Base-by-base conservation (phyloP, 1,140 invertebrate species). In the Stenopsyche tienmushanensis region DNA sequence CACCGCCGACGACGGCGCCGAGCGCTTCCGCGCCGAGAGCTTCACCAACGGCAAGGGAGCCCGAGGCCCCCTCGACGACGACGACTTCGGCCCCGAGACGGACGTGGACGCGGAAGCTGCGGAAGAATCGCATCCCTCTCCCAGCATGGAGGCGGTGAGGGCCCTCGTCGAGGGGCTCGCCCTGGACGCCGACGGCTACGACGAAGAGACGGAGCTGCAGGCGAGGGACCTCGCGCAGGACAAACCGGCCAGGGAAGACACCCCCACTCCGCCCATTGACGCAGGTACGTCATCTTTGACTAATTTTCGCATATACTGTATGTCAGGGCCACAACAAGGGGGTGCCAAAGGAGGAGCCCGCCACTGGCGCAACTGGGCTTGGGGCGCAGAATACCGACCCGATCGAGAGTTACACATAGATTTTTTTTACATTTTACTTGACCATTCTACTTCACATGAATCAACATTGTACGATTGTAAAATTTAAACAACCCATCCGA, bases 71-170 rank as follows among this genome's bases (percentile, higher is more conserved):
- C 80, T 82, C 10, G 81, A 83, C 41, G 82, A 81, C 2, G 81
- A 83, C 21, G 82, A 84, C 44, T 78, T 83, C 0, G 85, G 87
- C 72, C 75, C 85, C 18, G 86, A 85, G 0, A 83, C 83, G 1
- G 85, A 84, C 72, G 85, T 83, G 0, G 82, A 86, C 70, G 86
- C 87, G 0, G 85, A 85, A 70, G 76, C 77, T 2, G 73, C 80
- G n/a, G 83, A 84, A 70, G 82, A 84, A 42, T 74, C 73, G 8
- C 57, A 60, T 20, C 67, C 60, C 42, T 70, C 70, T 5, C 66
- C 75, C 13, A 74, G 71, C 44, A 66, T 71, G 45, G 71, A 68
- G 52, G 65, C 64, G 9, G 72, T 55, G 24, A 59, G 68, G 44
- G 64, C 64, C 9, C 52, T 72, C 59, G 68, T 62, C 25, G 64